phyloP scores from a whole-genome alignment of 2,888 invertebrate genomes.

The Apodemia zela region DNA sequence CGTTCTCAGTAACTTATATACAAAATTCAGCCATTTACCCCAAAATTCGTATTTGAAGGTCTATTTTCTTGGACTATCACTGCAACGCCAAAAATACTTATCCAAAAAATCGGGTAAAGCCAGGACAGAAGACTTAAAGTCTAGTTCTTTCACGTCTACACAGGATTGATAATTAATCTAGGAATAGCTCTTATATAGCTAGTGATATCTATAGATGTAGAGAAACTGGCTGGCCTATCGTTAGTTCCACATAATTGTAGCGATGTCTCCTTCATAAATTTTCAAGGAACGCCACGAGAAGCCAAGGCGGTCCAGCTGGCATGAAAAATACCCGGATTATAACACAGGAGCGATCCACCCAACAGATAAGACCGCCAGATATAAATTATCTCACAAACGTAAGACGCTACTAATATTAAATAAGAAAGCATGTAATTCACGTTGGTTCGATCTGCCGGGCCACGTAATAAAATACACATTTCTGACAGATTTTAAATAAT shows the following conservation, averaged over 20 bases:
- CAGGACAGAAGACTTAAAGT: no score
- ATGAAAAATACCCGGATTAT: slow-evolving; percentile 80
- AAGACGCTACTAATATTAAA: slow-evolving; percentile 77
- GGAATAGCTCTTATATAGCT: background rate
- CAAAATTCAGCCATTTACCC: no score
- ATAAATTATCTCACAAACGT: slow-evolving; percentile 77
- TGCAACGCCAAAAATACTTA: no score
- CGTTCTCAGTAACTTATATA: no score
- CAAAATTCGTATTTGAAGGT: no score
- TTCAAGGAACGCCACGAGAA: slow-evolving; percentile 49
- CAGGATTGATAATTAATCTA: background rate
- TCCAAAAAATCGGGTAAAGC: no score
- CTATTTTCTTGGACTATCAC: no score
- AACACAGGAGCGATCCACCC: slow-evolving; percentile 70
- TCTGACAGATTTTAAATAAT: slow-evolving; percentile 79
- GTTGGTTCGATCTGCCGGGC: slow-evolving; percentile 60
- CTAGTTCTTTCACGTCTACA: background rate
- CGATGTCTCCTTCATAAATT: slow-evolving; percentile 65
- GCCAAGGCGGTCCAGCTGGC: slow-evolving; percentile 48
- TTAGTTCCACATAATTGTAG: slow-evolving; percentile 55
- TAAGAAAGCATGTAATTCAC: slow-evolving; percentile 79
- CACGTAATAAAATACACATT: slow-evolving; percentile 73
- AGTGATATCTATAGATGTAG: background rate
- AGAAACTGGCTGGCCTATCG: background rate
- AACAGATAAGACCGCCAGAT: slow-evolving; percentile 67